A percentile compares a stretch with the other conserved stretches of the same genome.
Evolutionary conservation across 2,888 invertebrate species (phyloP).

Genomic region (Brachyptera putata): DNA sequence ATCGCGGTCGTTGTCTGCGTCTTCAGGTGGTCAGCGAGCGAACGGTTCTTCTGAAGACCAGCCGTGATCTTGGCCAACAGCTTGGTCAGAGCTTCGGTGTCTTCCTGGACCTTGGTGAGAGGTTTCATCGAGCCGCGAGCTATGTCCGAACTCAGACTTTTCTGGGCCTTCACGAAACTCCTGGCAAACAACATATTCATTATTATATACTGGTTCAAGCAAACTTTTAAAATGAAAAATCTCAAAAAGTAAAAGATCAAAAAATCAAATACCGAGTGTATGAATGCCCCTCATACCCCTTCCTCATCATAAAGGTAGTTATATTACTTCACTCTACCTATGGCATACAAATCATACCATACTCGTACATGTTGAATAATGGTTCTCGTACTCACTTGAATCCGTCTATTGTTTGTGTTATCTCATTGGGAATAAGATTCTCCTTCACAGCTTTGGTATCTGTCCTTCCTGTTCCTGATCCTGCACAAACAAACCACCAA

Average conservation of each 20-base stretch:
- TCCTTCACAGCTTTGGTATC: constrained; percentile 53
- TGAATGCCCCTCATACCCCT: too few species aligned
- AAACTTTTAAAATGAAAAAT: too few species aligned
- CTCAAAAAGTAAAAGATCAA: too few species aligned
- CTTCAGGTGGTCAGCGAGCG: constrained; percentile 60
- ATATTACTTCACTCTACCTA: too few species aligned
- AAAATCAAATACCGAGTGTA: too few species aligned
- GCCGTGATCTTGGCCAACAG: constrained; percentile 58
- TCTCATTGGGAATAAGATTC: constrained; percentile 68
- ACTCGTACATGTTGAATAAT: too few species aligned
- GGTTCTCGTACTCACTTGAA: constrained; percentile 72
- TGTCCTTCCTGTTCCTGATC: constrained; percentile 21
- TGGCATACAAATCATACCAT: too few species aligned
- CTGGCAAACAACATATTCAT: constrained; percentile 42
- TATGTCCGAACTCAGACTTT: constrained; percentile 74
- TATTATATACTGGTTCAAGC: too few species aligned
- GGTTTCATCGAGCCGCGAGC: constrained; percentile 64
- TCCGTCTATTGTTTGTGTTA: constrained; percentile 69
- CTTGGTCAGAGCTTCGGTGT: constrained; percentile 56
- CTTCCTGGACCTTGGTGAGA: constrained; percentile 58
- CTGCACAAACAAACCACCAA: constrained; percentile 23
- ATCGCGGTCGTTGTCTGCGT: constrained; percentile 63
- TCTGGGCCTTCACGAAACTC: constrained; percentile 80
- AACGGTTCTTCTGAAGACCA: constrained; percentile 57
- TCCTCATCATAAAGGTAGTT: too few species aligned